Evolutionary conservation across 92 coral and sea anemone genomes (phyloP).

Genomic region (Zoanthus gigantus): DNA sequence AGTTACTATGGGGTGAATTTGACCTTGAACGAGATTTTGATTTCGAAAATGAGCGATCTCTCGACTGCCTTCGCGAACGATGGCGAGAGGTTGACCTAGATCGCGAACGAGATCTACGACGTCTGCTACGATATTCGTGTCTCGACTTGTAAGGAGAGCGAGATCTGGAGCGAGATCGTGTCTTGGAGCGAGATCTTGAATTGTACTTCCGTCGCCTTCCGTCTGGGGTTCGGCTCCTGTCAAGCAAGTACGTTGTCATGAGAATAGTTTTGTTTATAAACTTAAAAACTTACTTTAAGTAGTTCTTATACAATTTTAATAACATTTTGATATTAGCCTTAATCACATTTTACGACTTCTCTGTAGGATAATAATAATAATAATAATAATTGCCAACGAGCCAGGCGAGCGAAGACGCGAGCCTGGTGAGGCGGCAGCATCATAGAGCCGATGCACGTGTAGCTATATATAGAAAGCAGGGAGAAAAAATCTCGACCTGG

Average conservation of each 20-base stretch:
- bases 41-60: constrained; percentile 56
- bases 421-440: no score
- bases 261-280: background rate
- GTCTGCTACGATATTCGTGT: constrained; percentile 25
- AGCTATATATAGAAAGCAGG: no score
- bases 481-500: no score
- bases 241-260: background rate
- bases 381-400: no score
- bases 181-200: constrained; percentile 56
- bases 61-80: constrained; percentile 36
- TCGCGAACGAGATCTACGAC: constrained; percentile 52
- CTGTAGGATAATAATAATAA: no score
- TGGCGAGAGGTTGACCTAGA: constrained; percentile 68
- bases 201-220: constrained; percentile 58
- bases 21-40: constrained; percentile 78
- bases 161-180: constrained; percentile 70
- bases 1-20: constrained; percentile 50
- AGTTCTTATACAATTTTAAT: background rate
- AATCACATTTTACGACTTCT: no score
- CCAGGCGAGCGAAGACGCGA: no score
- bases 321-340: background rate
- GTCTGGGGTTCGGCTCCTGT: constrained; percentile 81
- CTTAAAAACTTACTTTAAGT: background rate
- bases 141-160: constrained; percentile 56
- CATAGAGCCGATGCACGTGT: no score